phyloP scores from a whole-genome alignment of 2,797 vertebrate species.

The Gallirallus australis region DNA sequence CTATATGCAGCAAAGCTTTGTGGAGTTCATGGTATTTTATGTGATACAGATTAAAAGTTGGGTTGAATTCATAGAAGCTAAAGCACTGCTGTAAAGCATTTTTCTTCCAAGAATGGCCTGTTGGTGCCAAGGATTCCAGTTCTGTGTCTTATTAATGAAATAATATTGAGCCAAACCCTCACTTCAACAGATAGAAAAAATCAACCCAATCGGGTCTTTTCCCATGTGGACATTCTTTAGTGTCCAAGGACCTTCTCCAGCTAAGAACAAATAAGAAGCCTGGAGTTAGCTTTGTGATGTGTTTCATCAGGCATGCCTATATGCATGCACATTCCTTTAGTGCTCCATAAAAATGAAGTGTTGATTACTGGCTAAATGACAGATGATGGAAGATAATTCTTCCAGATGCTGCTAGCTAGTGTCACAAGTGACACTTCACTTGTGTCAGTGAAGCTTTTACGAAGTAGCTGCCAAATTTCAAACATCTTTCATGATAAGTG shows the following conservation, averaged over 20 bases:
- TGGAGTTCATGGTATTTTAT: neutral
- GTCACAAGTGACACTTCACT: neutral
- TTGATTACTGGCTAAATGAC: neutral
- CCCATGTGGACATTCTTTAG: neutral
- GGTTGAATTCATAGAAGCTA: constrained; percentile 6
- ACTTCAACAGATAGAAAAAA: neutral
- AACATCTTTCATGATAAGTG: neutral
- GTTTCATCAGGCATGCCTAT: neutral
- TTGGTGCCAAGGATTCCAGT: neutral
- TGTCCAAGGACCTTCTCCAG: neutral
- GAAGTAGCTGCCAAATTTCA: neutral
- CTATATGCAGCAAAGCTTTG: neutral
- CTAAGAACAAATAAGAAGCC: neutral
- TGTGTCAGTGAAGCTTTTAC: neutral
- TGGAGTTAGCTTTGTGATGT: neutral
- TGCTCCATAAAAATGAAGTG: neutral
- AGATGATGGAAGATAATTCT: neutral
- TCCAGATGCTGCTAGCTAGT: neutral
- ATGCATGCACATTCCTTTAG: neutral
- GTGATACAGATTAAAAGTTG: neutral
- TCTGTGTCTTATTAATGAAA: neutral
- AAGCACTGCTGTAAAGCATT: neutral
- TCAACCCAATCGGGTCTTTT: neutral
- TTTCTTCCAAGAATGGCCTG: neutral
- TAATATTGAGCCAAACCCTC: neutral